Base-by-base conservation (phyloP, 2,888 invertebrate genomes). In the Frankliniella fusca region DNA sequence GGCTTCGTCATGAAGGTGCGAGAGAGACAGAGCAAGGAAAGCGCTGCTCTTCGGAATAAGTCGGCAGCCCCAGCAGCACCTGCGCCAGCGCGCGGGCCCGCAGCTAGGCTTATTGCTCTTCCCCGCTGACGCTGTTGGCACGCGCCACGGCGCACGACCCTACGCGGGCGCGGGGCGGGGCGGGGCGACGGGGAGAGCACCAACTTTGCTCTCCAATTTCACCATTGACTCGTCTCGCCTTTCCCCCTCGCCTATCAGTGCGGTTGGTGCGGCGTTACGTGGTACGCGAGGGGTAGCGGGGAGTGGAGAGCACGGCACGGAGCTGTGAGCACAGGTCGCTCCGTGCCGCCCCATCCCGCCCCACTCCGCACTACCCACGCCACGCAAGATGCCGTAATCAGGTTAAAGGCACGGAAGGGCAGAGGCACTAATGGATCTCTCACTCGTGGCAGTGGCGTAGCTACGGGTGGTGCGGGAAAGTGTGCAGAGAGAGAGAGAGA, bases 351-450 rank as follows among this genome's bases (percentile, higher is more conserved):
- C 15, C 10, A 50, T 15, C 54, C 18, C 54, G 54, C 54, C 54
- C 15, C 54, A 2, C 54, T 2, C 54, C 54, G 54, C 54, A 18
- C 54, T 18, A 18, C 54, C 12, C 54, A 7, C 54, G 70, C 23
- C 70, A 23, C 27, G 70, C 70, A 76, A 76, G 70, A 76, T 27
- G 23, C 70, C 70, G 70, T 27, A 76, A 76, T 76, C 70, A 76
- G 70, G 70, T 76, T 76, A 76, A n/a, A 27, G 70, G 18, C 61
- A 18, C 61, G 61, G 61, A 61, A n/a, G 18, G 61, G 20, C 61
- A 61, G 61, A 15, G 15, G 61, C 61, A 61, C 61, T 61, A 61
- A 61, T 61, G 61, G 61, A 18, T 15, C 61, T 61, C 61, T 18
- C 61, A 61, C 61, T 61, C 18, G 61, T 61, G 61, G 20, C n/a